Conservation (phyloP, 2,888 invertebrate species). For the Drosophila multiciliata region DNA sequence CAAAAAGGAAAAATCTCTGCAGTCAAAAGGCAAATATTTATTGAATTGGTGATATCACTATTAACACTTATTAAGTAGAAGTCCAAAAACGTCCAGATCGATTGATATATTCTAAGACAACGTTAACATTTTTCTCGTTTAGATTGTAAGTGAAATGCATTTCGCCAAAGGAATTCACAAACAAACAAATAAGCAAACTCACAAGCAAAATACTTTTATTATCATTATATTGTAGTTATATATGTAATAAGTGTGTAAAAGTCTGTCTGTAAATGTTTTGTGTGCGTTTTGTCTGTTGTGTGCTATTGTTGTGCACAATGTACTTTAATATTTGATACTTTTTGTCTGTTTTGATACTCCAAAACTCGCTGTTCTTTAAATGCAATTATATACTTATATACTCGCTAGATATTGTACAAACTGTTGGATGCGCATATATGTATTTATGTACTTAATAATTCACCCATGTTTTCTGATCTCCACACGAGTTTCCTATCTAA, state of each 20-base stretch:
- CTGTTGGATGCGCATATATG: constrained; percentile 1
- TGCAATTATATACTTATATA: constrained; percentile 50
- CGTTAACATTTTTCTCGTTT: constrained; percentile 62
- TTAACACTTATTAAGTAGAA: constrained; percentile 48
- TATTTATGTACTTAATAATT: constrained; percentile 60
- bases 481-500: constrained; percentile 32
- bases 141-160: constrained; percentile 62
- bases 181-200: constrained; percentile 38
- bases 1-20: constrained; percentile 11
- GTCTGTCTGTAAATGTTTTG: constrained; percentile 52
- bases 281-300: constrained; percentile 15
- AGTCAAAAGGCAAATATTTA: constrained; percentile 45
- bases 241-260: constrained; percentile 49
- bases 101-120: constrained; percentile 66
- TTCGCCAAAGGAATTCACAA: constrained; percentile 74
- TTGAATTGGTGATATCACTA: constrained; percentile 74
- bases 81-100: constrained; percentile 72
- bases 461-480: constrained; percentile 57
- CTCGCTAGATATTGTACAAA: constrained; percentile 34
- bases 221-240: constrained; percentile 40
- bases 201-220: constrained; percentile 58
- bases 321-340: constrained; percentile 62
- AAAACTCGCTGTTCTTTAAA: constrained; percentile 63
- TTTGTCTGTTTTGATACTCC: constrained; percentile 72
- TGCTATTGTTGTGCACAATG: constrained; percentile 36